These are phyloP conservation scores for Trinorchestia longiramus DNA, from an alignment of 1,140 invertebrate genomes.

Conservation along the genomic window DNA sequence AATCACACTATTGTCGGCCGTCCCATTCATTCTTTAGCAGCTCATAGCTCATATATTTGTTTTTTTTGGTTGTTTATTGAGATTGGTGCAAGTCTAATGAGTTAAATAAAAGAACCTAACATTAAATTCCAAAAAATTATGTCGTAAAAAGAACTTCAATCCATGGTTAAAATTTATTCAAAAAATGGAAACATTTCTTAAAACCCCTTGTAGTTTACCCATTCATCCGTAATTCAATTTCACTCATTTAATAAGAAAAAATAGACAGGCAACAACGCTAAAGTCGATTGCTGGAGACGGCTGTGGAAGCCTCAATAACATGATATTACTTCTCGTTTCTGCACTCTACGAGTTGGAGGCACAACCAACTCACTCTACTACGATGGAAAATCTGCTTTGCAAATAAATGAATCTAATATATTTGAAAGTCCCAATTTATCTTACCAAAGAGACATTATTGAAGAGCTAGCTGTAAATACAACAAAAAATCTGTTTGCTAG, in stretches of 20 bases:
- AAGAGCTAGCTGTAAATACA: background rate
- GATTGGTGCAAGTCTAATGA: no score
- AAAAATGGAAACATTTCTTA: no score
- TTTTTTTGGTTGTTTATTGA: no score
- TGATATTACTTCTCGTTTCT: background rate
- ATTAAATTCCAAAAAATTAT: no score
- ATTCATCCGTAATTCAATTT: background rate
- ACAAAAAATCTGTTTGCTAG: no score
- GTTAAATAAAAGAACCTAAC: no score
- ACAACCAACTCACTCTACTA: background rate
- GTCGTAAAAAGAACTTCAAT: no score
- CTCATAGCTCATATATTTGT: no score
- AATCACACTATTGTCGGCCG: no score
- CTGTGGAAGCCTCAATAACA: background rate
- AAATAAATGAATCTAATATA: background rate
- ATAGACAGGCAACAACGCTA: background rate
- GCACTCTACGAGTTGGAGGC: background rate
- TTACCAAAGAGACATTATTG: background rate
- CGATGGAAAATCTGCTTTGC: background rate
- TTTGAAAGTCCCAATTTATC: background rate
- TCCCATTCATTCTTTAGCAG: no score
- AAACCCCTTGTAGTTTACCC: no score
- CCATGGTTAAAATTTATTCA: no score
- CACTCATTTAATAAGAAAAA: background rate
- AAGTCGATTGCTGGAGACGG: background rate